phyloP scores from a whole-genome alignment of 1,140 invertebrate species.

The Cephus cinctus region DNA sequence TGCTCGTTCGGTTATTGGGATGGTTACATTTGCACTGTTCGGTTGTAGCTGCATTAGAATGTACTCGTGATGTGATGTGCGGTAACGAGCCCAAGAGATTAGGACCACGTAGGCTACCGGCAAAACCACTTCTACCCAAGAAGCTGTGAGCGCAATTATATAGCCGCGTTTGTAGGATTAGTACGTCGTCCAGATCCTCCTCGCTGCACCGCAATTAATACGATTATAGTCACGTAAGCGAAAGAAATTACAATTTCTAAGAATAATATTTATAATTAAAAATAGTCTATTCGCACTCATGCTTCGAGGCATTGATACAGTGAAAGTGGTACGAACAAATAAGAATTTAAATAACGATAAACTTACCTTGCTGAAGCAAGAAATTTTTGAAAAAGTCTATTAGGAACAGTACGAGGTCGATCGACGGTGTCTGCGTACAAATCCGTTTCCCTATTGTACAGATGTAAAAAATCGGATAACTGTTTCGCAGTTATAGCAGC shows the following conservation, averaged over 20 bases:
- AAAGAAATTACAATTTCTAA: too few relatives aligned
- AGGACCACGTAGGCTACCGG: constrained; percentile 43
- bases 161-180: constrained; percentile 64
- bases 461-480: constrained; percentile 87
- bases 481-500: constrained; percentile 87
- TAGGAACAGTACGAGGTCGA: constrained; percentile 61
- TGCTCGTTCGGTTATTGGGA: constrained; percentile 35
- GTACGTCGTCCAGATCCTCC: constrained; percentile 64
- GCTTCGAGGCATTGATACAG: too few relatives aligned
- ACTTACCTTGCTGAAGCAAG: constrained; percentile 52
- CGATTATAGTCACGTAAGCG: too few relatives aligned
- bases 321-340: too few relatives aligned
- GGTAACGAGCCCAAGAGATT: constrained; percentile 53
- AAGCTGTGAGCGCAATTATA: constrained; percentile 68
- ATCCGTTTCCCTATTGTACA: constrained; percentile 85
- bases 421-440: constrained; percentile 69
- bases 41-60: constrained; percentile 42
- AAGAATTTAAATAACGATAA: too few relatives aligned
- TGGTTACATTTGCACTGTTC: constrained; percentile 52
- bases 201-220: constrained; percentile 53
- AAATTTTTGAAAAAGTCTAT: constrained; percentile 62
- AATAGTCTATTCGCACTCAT: too few relatives aligned
- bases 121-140: constrained; percentile 57
- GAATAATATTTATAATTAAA: too few relatives aligned
- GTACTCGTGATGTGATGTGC: constrained; percentile 51